phyloP scores from a whole-genome alignment of 2,797 vertebrate species.

The Paratrypauchen microcephalus region DNA sequence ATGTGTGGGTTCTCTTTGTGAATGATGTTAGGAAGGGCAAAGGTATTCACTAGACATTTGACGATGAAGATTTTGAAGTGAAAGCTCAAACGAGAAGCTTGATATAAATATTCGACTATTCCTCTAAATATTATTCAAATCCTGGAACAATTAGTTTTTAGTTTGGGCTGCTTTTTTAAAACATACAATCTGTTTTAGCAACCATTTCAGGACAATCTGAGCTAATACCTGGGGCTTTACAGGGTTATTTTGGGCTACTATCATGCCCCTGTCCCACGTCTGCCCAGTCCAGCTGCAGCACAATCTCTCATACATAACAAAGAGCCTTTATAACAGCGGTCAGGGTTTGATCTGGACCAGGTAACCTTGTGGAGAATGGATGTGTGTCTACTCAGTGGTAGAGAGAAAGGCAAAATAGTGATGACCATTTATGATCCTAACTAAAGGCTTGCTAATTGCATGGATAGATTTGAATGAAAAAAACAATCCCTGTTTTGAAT shows the following conservation, averaged over 20 bases:
- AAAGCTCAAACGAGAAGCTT: not conserved
- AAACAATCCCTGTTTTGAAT: too few relatives aligned
- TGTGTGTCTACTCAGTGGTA: not conserved
- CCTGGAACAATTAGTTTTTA: not conserved
- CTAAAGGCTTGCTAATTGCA: not conserved
- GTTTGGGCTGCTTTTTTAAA: not conserved
- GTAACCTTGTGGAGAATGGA: not conserved
- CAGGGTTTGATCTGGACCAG: slow-evolving; percentile 10
- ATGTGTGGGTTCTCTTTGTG: not conserved
- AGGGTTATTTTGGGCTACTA: slow-evolving; percentile 58
- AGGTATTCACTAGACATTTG: not conserved
- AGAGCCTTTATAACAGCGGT: slow-evolving; percentile 34
- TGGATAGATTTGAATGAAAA: too few relatives aligned
- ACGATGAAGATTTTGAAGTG: not conserved
- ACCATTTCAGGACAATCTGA: slow-evolving; percentile 51
- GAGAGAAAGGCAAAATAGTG: not conserved
- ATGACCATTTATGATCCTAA: not conserved
- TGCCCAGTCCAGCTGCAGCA: slow-evolving; percentile 31
- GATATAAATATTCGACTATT: not conserved
- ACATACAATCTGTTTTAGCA: not conserved
- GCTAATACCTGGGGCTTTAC: slow-evolving; percentile 58
- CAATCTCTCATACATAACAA: slow-evolving; percentile 48
- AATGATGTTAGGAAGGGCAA: not conserved
- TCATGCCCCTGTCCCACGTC: slow-evolving; percentile 32
- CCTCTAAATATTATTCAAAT: not conserved